Evolutionary conservation across 2,797 vertebrate species (phyloP), one percentile per base, ranked within the genome.

Genomic region (Molossus molossus): DNA sequence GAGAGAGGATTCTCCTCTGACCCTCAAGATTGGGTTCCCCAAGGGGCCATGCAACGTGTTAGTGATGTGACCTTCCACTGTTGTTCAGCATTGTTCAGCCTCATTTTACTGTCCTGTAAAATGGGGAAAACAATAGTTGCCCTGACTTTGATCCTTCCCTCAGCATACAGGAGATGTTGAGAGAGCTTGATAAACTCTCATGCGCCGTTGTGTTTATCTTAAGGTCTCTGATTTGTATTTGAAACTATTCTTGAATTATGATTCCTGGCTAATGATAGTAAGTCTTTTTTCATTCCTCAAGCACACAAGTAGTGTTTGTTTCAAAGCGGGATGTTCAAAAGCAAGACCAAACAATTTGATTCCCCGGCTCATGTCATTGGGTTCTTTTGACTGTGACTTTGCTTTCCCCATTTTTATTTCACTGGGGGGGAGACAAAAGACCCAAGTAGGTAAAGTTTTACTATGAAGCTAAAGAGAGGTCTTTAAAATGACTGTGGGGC

Each of bases 21-120:
- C 29, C 25, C 11, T 62, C 67, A 87, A 84, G 20, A 29, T 10
- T 72, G 27, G 50, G 3, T 50, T 55, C 9, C 67, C 25, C 33
- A 37, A 33, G 18, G 25, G 18, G 29, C 37, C 48, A 20, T 60
- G 50, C 15, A 50, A 17, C 65, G 67, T 62, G 60, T n/a, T 87
- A 82, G 3, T n/a, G 37, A 55, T 25, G 25, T 73, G 83, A 58
- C 9, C 55, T 73, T 29, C 9, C 29, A 6, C 12, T 5, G 1
- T 33, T 50, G 8, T 14, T 88, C 45, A 80, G 64, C 83, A 67
- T 62, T 25, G 96, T 67, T 96, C 57, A 76, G 11, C 18, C 79
- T 97, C 58, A 77, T 55, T 96, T 91, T 95, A 97, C 60, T 82
- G 64, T 57, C 93, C 62, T 96, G 6, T 95, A 33, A 91, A 96